Evolutionary conservation across 2,888 invertebrate species (phyloP), one percentile per base, ranked within the genome.

Genomic region (Ichneumon xanthorius): DNA sequence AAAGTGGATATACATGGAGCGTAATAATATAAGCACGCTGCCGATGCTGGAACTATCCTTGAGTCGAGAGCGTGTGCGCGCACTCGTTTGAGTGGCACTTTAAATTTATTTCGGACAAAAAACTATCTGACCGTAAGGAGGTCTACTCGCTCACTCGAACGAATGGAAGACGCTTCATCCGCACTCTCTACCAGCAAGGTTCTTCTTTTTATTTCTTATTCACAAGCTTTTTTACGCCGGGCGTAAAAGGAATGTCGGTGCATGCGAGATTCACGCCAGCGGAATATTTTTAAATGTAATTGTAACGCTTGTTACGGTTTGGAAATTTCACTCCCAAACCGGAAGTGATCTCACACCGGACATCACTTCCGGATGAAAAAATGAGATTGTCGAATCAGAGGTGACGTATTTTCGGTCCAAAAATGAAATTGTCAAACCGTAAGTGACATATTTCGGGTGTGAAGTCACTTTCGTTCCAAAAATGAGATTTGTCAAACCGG

Each of bases 21-120:
- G 16, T 68, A 78, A 65, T 65, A 77, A 67, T 55, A 45, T 45
- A 30, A 61, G 76, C 30, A 72, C 19, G 33, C 22, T 53, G 65
- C 48, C 30, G 30, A 70, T 67, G 67, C 78, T 40, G 77, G 53
- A 80, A 37, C 33, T 72, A 40, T 48, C 40, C 9, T 61, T 50
- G 14, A 26, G 37, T 82, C 65, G 73, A 83, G 82, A 80, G 80
- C 83, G 72, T 77, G 84, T 84, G 82, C 82, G 80, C 83, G 82
- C 85, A 83, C 77, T 87, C 86, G 19, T 50, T 82, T 68, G 80
- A 88, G 88, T 87, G 82, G 80, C 88, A 88, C 89, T 88, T 83
- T 65, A 85, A 86, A 87, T 87, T 88, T 88, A 89, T 88, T 88
- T 86, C 86, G 61, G 86, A 86, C 82, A 83, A 85, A 87, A 86